phyloP scores from a whole-genome alignment of 2,113 vertebrate species.

The Marmota flaviventris region DNA sequence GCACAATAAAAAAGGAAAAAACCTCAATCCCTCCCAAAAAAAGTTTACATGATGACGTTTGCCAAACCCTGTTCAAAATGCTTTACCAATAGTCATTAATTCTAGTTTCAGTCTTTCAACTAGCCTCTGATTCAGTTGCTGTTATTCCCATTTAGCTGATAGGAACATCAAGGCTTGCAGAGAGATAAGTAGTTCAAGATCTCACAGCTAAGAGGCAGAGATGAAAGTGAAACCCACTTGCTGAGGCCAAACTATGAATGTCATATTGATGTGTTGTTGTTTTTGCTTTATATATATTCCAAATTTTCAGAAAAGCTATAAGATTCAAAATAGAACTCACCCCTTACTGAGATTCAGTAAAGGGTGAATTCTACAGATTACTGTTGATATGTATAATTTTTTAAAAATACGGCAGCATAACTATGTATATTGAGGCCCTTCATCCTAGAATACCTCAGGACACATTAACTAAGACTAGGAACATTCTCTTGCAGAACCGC shows the following conservation, averaged over 20 bases:
- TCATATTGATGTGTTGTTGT: neutral
- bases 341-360: neutral
- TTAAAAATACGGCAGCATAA: neutral
- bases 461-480: neutral
- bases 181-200: neutral
- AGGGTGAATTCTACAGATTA: neutral
- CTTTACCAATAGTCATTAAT: neutral
- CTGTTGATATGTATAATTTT: neutral
- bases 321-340: neutral
- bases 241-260: neutral
- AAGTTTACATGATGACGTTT: neutral
- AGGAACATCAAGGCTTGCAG: neutral
- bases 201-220: neutral
- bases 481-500: neutral
- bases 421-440: neutral
- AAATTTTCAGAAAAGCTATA: neutral
- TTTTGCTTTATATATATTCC: slow-evolving; percentile 31
- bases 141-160: neutral
- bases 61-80: neutral
- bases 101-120: neutral
- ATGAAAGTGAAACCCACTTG: neutral
- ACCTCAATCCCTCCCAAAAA: neutral
- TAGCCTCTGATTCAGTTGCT: neutral
- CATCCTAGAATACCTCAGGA: neutral
- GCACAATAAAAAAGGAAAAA: neutral